These are phyloP conservation scores for Gavialis gangeticus DNA, from an alignment of 2,113 vertebrate genomes.

Conservation along the genomic window DNA sequence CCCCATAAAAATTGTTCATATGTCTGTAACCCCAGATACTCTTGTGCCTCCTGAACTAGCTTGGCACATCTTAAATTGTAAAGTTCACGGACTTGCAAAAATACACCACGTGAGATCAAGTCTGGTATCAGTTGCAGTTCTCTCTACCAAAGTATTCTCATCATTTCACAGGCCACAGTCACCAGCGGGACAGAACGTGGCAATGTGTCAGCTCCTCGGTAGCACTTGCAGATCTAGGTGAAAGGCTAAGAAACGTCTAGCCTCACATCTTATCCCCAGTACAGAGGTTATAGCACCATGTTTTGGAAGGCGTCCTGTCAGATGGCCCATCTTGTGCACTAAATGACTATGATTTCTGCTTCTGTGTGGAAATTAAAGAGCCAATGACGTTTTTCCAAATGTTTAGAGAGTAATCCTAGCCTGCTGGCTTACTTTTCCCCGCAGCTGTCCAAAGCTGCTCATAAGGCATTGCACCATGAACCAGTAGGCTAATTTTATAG, in stretches of 20 bases:
- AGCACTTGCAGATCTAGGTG: constrained; percentile 22
- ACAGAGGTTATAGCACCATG: not conserved
- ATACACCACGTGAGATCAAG: not conserved
- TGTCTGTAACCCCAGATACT: not conserved
- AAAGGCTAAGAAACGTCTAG: not conserved
- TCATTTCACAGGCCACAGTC: accelerated
- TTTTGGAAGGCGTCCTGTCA: not conserved
- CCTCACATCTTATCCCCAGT: not conserved
- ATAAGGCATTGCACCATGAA: not conserved
- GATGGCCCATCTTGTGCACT: not conserved
- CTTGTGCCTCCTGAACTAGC: constrained; percentile 12
- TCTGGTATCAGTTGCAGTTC: not conserved
- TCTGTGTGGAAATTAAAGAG: not conserved
- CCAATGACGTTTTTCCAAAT: not conserved
- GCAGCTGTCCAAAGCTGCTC: not conserved
- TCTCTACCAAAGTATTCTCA: not conserved
- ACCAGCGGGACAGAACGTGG: accelerated
- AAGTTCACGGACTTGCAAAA: constrained; percentile 57
- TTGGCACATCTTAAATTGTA: constrained; percentile 30
- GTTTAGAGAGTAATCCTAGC: not conserved
- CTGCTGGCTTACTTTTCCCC: not conserved
- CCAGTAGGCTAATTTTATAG: not conserved
- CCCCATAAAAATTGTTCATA: no score
- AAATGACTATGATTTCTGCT: accelerated
- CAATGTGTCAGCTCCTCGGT: not conserved